Evolutionary conservation across 1,140 invertebrate species (phyloP).

Genomic region (Drosophila seguyi): DNA sequence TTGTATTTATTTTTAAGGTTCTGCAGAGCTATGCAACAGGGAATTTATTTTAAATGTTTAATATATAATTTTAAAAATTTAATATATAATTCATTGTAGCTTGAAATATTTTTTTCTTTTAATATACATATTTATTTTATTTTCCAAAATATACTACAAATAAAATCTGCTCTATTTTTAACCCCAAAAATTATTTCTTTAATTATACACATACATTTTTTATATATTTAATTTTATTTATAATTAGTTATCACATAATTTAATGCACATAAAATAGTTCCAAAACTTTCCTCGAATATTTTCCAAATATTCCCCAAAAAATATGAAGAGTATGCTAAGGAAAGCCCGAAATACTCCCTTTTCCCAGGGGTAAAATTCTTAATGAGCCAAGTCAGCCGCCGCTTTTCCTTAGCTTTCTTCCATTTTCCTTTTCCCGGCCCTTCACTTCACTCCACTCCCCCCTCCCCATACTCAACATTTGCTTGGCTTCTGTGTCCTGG

Average conservation of each 20-base stretch:
- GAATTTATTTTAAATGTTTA: background rate
- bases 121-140: no score
- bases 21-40: background rate
- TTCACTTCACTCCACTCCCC: background rate
- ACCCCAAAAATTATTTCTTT: no score
- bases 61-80: no score
- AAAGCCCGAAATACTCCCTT: conserved; percentile 11
- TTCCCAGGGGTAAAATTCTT: conserved; percentile 50
- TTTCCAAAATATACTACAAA: no score
- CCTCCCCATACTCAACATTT: background rate
- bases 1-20: background rate
- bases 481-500: conserved; percentile 46
- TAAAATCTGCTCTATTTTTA: no score
- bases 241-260: no score
- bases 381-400: conserved; percentile 45
- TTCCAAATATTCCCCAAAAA: conserved; percentile 1
- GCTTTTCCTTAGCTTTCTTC: conserved; percentile 16
- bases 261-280: background rate
- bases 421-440: background rate
- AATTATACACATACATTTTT: no score
- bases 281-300: background rate
- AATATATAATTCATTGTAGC: background rate
- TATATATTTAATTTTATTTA: no score
- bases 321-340: background rate
- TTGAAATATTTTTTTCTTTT: background rate